Percentiles rank a stretch among this genome's conserved stretches.
These are phyloP conservation scores for Stenopsyche tienmushanensis DNA, from an alignment of 1,140 invertebrate species.

Conservation along the genomic window DNA sequence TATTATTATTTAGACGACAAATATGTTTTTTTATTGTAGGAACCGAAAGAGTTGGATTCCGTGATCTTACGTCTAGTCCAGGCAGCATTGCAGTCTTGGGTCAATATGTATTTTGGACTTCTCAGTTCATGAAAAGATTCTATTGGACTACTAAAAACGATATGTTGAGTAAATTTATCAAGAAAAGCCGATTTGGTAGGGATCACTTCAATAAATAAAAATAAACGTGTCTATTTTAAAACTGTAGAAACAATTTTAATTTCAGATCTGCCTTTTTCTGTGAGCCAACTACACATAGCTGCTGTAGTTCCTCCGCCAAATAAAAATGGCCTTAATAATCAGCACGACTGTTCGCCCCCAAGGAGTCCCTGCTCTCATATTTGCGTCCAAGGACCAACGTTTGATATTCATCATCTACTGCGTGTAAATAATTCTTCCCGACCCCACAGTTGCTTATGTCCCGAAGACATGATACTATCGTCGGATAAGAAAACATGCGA, in stretches of 20 bases:
- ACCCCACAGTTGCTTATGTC: conserved; percentile 61
- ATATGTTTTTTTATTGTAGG: conserved; percentile 40
- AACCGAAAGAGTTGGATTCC: conserved; percentile 49
- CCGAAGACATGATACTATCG: conserved; percentile 56
- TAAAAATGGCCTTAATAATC: not conserved
- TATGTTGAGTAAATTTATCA: too few relatives aligned
- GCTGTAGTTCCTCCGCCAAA: not conserved
- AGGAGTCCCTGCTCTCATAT: conserved; percentile 11
- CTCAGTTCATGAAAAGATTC: conserved; percentile 52
- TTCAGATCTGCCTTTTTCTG: not conserved
- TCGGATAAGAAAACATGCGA: conserved; percentile 57
- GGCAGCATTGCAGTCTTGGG: conserved; percentile 58
- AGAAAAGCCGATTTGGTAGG: too few relatives aligned
- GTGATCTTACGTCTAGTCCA: conserved; percentile 49
- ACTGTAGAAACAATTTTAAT: too few relatives aligned
- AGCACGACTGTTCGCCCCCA: not conserved
- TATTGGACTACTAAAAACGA: conserved; percentile 65
- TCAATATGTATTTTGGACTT: conserved; percentile 64
- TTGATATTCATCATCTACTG: conserved; percentile 1
- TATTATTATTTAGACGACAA: conserved; percentile 10
- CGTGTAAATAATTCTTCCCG: conserved; percentile 10
- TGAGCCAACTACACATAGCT: not conserved
- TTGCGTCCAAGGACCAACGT: not conserved
- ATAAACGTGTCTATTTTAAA: too few relatives aligned
- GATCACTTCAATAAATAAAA: too few relatives aligned